phyloP scores from a whole-genome alignment of 2,797 vertebrate genomes.

The Rhinatrema bivittatum region DNA sequence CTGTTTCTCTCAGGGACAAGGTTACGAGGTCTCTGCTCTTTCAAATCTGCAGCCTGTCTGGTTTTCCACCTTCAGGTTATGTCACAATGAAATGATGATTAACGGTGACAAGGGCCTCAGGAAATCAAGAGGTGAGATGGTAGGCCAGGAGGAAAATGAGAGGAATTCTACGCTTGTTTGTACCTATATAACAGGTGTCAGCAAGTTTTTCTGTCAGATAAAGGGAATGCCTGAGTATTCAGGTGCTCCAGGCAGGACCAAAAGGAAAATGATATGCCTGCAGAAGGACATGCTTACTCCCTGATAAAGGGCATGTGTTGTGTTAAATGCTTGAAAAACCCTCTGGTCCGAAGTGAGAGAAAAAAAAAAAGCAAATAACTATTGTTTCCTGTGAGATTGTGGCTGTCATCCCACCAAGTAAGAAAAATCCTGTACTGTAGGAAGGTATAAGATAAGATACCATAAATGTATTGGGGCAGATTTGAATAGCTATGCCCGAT shows the following conservation, averaged over 20 bases:
- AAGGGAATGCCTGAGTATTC: constrained; percentile 13
- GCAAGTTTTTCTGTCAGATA: neutral
- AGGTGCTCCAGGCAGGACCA: constrained; percentile 16
- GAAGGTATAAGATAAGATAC: constrained; percentile 12
- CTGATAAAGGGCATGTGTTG: constrained; percentile 18
- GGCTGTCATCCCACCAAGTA: constrained; percentile 10
- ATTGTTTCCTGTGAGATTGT: constrained; percentile 22
- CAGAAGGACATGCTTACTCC: constrained; percentile 27
- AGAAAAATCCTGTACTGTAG: constrained; percentile 7
- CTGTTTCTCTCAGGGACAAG: constrained; percentile 6
- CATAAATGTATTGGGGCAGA: too few relatives aligned
- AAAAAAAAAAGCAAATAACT: constrained; percentile 34
- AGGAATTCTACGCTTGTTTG: constrained; percentile 14
- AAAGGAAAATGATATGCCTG: constrained; percentile 27
- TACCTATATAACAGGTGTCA: constrained; percentile 17
- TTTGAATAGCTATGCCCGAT: too few relatives aligned
- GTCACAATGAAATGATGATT: constrained; percentile 9
- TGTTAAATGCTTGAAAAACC: constrained; percentile 30
- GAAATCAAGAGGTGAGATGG: constrained; percentile 29
- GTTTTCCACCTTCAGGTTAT: constrained; percentile 23
- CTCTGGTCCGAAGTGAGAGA: constrained; percentile 18
- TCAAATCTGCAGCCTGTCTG: constrained; percentile 31
- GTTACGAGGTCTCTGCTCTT: constrained; percentile 17
- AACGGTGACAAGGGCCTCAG: constrained; percentile 26
- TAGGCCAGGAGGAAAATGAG: constrained; percentile 24